Base-by-base conservation (phyloP, 1,140 invertebrate species). In the Heterodera carotae region DNA sequence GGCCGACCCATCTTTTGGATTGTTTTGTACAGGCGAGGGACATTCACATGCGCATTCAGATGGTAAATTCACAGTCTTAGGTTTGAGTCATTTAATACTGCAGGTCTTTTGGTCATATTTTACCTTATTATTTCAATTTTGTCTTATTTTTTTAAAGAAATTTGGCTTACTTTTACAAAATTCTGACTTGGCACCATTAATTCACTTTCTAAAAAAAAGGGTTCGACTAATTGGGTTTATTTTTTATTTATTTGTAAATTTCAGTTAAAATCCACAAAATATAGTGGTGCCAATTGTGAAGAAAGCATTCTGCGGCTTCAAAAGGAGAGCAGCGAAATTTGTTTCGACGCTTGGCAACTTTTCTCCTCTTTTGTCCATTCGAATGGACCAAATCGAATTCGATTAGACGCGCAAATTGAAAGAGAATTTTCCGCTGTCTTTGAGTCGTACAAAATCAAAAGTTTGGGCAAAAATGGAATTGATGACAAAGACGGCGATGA, bases 21-120 rank as follows among this genome's bases (percentile, higher is more conserved):
- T 83, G 82, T 69, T 83, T 83, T 73, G 39, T 83, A 18, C 79
- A 84, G 59, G 62, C 83, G 8, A 34, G 70, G 33, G 82, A 83
- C 39, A 71, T 83, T 22, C 78, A 82, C 29, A 56, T 81, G 27
- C 29, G 36, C 27, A 56, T 83, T 69, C 82, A 84, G 33, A 53
- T 29, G 75, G 75, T 68, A n/a, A 60, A 69, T 34, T n/a, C n/a
- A n/a, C n/a, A n/a, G n/a, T n/a, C n/a, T n/a, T n/a, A n/a, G n/a
- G n/a, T n/a, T n/a, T n/a, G n/a, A n/a, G n/a, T n/a, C n/a, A n/a
- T n/a, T n/a, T n/a, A n/a, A n/a, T n/a, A n/a, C n/a, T n/a, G n/a
- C n/a, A n/a, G n/a, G n/a, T n/a, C n/a, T n/a, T n/a, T n/a, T n/a
- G n/a, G n/a, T n/a, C n/a, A n/a, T n/a, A n/a, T n/a, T n/a, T n/a